Conservation (phyloP, 2,888 invertebrate genomes). For the Carabus problematicus region DNA sequence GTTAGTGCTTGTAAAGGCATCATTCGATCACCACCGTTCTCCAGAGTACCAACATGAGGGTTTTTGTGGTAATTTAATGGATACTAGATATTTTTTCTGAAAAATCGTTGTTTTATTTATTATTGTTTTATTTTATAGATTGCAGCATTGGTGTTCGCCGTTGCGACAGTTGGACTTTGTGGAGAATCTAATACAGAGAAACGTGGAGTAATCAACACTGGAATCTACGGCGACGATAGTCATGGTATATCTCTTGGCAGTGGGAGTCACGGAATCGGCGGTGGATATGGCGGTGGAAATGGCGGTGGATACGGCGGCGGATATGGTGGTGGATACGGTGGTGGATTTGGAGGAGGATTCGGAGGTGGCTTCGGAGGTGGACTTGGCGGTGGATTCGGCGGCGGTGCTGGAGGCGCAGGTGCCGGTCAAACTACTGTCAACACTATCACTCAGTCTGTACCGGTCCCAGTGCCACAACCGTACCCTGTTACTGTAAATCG, state of each 20-base stretch:
- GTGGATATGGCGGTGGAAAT: slow-evolving; percentile 11
- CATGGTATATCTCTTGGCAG: slow-evolving; percentile 1
- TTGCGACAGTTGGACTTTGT: slow-evolving; percentile 24
- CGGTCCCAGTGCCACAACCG: slow-evolving; percentile 36
- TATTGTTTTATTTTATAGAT: too few species aligned
- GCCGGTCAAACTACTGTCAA: slow-evolving; percentile 30
- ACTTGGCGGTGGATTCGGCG: slow-evolving; percentile 24
- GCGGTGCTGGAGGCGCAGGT: slow-evolving; percentile 12
- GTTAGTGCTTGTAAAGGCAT: neutral
- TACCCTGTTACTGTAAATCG: slow-evolving; percentile 33
- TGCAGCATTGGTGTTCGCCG: slow-evolving; percentile 32
- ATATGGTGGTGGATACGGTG: neutral
- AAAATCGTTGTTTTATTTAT: too few species aligned
- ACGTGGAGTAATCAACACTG: slow-evolving; percentile 15
- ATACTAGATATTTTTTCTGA: too few species aligned
- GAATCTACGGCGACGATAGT: neutral
- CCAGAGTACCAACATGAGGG: too few species aligned
- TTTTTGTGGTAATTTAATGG: too few species aligned
- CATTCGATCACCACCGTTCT: slow-evolving; percentile 1
- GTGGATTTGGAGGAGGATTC: slow-evolving; percentile 5
- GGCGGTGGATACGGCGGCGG: slow-evolving; percentile 17
- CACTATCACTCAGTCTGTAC: slow-evolving; percentile 25
- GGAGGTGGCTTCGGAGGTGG: slow-evolving; percentile 22
- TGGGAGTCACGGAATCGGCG: slow-evolving; percentile 13
- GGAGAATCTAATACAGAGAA: slow-evolving; percentile 14